Conservation (phyloP, 2,888 invertebrate species). For the Therioaphis trifolii region DNA sequence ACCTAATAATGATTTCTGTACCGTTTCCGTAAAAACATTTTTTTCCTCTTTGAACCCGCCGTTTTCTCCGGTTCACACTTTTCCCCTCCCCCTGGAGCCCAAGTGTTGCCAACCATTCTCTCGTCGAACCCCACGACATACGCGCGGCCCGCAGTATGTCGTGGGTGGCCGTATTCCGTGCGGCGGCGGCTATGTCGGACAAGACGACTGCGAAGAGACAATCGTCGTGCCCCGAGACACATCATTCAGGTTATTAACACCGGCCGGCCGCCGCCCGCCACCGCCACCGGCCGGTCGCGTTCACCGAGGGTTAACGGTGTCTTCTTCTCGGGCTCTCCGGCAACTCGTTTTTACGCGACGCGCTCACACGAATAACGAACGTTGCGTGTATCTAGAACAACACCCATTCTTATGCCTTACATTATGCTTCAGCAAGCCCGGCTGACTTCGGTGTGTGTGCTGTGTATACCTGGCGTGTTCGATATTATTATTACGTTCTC, state of each 20-base stretch:
- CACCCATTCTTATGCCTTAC: conserved; percentile 18
- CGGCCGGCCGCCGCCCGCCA: conserved; percentile 19
- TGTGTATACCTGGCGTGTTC: background rate
- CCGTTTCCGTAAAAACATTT: background rate
- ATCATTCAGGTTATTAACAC: conserved; percentile 60
- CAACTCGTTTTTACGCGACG: conserved; percentile 19
- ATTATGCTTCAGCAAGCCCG: background rate
- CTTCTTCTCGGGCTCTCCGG: conserved; percentile 29
- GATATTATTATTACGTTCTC: background rate
- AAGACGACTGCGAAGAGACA: conserved; percentile 1
- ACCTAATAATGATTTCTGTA: conserved; percentile 22
- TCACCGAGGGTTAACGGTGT: conserved; percentile 54
- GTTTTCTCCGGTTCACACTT: conserved; percentile 33
- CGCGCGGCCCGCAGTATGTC: background rate
- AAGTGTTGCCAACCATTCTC: conserved; percentile 40
- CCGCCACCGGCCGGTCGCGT: background rate
- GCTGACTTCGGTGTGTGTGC: background rate
- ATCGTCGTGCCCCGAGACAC: conserved; percentile 23
- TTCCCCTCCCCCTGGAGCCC: background rate
- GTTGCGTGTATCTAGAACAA: conserved; percentile 2
- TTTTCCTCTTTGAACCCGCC: conserved; percentile 1
- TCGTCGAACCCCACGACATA: background rate
- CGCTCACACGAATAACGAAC: background rate
- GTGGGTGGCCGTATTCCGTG: conserved; percentile 39
- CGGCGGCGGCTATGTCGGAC: background rate